Conservation (phyloP, 1,140 invertebrate species). For the Maniola jurtina region DNA sequence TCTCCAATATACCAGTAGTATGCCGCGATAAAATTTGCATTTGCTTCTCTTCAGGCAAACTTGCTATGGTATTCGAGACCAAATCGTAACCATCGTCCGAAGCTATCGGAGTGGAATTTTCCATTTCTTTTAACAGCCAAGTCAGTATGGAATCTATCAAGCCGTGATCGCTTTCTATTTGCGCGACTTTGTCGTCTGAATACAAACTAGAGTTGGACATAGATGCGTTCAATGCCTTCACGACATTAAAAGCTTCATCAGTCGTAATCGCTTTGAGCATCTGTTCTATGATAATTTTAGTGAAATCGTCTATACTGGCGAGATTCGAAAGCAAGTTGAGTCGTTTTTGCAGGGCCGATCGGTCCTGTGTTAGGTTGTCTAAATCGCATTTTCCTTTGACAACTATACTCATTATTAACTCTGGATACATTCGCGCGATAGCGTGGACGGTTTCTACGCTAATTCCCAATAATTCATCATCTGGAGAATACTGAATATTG, state of each 20-base stretch:
- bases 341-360: conserved; percentile 52
- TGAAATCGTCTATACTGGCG: conserved; percentile 69
- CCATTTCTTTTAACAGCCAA: conserved; percentile 55
- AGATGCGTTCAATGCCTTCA: conserved; percentile 54
- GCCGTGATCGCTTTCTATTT: conserved; percentile 69
- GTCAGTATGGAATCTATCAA: conserved; percentile 58
- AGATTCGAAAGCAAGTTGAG: conserved; percentile 59
- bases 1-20: conserved; percentile 41
- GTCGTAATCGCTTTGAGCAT: conserved; percentile 58
- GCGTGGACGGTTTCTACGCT: conserved; percentile 58
- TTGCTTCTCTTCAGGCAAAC: conserved; percentile 57
- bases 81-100: conserved; percentile 53
- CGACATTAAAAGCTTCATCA: conserved; percentile 48
- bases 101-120: conserved; percentile 36
- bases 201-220: conserved; percentile 60
- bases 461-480: conserved; percentile 54
- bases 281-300: conserved; percentile 64
- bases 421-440: conserved; percentile 62
- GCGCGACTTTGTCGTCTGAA: conserved; percentile 52
- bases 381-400: conserved; percentile 67
- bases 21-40: conserved; percentile 49
- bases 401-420: conserved; percentile 60
- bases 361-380: conserved; percentile 53
- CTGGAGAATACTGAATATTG: conserved; percentile 55
- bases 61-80: conserved; percentile 62